Percentiles rank a stretch among this genome's conserved stretches.
phyloP scores from a whole-genome alignment of 2,888 invertebrate species.

The Digitonthophagus gazella region DNA sequence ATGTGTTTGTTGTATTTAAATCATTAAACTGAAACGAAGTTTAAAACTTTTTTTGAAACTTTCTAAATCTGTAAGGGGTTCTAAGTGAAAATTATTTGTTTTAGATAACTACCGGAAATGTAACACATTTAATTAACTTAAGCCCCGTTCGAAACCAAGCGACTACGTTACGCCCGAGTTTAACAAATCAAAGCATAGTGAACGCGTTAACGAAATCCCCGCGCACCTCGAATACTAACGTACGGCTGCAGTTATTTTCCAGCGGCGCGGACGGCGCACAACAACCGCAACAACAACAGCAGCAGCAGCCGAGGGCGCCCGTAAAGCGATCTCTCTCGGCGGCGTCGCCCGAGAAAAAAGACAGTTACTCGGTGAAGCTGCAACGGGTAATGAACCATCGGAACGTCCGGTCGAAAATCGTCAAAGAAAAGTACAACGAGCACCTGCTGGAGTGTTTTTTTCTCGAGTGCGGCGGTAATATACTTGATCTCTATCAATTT shows the following conservation, averaged over 20 bases:
- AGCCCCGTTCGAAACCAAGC: conserved; percentile 46
- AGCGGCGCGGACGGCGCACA: too few species aligned
- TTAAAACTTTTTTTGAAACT: not conserved
- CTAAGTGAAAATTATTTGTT: conserved; percentile 21
- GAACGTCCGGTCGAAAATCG: conserved; percentile 64
- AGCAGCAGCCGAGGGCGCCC: conserved; percentile 45
- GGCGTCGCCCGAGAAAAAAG: conserved; percentile 50
- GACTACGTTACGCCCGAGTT: conserved; percentile 48
- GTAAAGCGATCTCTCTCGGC: conserved; percentile 53
- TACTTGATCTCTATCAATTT: conserved; percentile 86
- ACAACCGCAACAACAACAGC: too few species aligned
- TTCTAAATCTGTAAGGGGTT: too few species aligned
- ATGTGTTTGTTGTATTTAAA: not conserved
- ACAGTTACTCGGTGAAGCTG: conserved; percentile 57
- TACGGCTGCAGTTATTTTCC: conserved; percentile 44
- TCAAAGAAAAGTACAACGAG: conserved; percentile 74
- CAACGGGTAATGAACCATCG: conserved; percentile 71
- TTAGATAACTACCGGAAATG: conserved; percentile 33
- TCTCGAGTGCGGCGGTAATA: conserved; percentile 77
- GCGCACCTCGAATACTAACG: conserved; percentile 38
- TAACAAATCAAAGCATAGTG: conserved; percentile 50
- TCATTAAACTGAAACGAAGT: not conserved
- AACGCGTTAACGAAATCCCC: conserved; percentile 47
- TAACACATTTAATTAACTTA: conserved; percentile 56
- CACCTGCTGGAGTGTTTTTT: conserved; percentile 83